Conservation (phyloP, 30 jellyfish, hydroid and myxozoan species). For the Clytia hemisphaerica region DNA sequence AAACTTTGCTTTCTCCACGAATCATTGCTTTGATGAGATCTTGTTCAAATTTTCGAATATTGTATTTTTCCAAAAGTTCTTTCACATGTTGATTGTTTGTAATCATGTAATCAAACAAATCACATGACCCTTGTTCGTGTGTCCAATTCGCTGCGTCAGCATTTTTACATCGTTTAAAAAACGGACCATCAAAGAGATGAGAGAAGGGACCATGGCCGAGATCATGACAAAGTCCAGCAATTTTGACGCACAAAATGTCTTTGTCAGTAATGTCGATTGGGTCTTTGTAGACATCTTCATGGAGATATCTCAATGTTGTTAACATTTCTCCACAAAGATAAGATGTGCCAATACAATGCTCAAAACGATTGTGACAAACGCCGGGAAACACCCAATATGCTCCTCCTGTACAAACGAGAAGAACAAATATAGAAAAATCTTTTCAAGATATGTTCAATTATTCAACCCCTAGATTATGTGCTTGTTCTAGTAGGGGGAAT, state of each 20-base stretch:
- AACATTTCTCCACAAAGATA: constrained; percentile 73
- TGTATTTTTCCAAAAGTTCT: constrained; percentile 13
- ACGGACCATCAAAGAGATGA: constrained; percentile 73
- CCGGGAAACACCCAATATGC: constrained; percentile 87
- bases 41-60: constrained; percentile 34
- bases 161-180: background rate
- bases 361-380: constrained; percentile 92
- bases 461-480: background rate
- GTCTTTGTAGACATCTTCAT: too few species aligned
- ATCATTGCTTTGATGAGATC: constrained; percentile 57
- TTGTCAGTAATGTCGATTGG: constrained; percentile 43
- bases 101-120: constrained; percentile 69
- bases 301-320: constrained; percentile 42
- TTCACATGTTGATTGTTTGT: constrained; percentile 34
- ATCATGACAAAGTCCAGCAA: constrained; percentile 98
- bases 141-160: too few species aligned
- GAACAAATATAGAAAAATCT: background rate
- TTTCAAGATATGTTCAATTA: background rate
- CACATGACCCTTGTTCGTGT: constrained; percentile 79
- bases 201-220: constrained; percentile 98
- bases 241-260: constrained; percentile 72
- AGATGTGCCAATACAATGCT: constrained; percentile 74
- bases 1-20: too few species aligned
- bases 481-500: too few species aligned
- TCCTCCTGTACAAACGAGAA: constrained; percentile 55